Conservation (phyloP, 2,113 vertebrate species). For the Ptychochromis oligacanthus region DNA sequence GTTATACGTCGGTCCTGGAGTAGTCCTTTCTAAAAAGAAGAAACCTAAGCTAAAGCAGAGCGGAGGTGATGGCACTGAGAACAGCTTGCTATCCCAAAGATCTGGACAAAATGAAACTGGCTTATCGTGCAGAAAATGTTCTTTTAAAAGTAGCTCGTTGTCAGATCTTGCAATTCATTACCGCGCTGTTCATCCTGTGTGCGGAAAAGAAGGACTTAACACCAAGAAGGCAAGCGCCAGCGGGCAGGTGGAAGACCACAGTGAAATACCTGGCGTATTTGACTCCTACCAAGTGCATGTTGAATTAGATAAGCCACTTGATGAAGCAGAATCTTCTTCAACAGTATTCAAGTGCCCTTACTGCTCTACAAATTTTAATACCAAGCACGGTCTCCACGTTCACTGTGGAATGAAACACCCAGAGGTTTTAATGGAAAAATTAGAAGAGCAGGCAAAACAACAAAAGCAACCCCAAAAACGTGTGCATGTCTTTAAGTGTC, state of each 20-base stretch:
- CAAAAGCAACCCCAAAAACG: background rate
- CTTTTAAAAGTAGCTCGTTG: conserved; percentile 85
- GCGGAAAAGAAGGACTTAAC: conserved; percentile 84
- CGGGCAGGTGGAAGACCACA: conserved; percentile 55
- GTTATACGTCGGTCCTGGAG: conserved; percentile 10
- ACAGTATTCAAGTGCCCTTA: conserved; percentile 79
- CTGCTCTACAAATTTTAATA: conserved; percentile 83
- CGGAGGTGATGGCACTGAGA: conserved; percentile 72
- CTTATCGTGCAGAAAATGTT: conserved; percentile 84
- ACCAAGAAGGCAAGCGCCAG: conserved; percentile 77
- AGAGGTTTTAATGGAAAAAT: conserved; percentile 62
- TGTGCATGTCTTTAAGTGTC: conserved; percentile 83
- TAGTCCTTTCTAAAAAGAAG: background rate
- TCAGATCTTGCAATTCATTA: conserved; percentile 86
- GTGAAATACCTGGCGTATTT: conserved; percentile 39
- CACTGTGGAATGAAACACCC: conserved; percentile 88
- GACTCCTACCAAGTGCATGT: conserved; percentile 64
- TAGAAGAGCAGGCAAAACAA: conserved; percentile 77
- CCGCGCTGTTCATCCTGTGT: conserved; percentile 87
- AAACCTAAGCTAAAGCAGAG: conserved; percentile 48
- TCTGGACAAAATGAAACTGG: conserved; percentile 75
- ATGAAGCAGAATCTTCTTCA: conserved; percentile 75
- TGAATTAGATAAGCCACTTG: conserved; percentile 75
- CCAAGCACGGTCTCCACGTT: conserved; percentile 79
- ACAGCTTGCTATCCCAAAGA: conserved; percentile 36